These are phyloP conservation scores for Leptinotarsa undecemlineata DNA, from an alignment of 1,140 invertebrate genomes.

Conservation along the genomic window DNA sequence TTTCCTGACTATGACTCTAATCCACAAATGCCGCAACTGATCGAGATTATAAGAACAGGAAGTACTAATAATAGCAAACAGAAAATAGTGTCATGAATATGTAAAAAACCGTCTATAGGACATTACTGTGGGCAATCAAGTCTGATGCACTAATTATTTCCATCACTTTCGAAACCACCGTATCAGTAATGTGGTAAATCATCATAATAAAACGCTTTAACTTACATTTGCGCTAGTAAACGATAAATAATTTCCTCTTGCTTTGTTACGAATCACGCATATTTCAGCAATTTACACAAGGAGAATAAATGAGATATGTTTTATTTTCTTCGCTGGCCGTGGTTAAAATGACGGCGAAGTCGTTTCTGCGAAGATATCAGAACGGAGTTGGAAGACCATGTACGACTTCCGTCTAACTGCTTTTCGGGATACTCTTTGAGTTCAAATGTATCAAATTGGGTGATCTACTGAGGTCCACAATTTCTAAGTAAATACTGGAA, in stretches of 20 bases:
- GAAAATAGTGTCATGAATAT: constrained; percentile 5
- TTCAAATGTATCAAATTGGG: background rate
- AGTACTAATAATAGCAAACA: background rate
- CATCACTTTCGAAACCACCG: background rate
- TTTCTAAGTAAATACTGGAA: no score
- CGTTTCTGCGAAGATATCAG: background rate
- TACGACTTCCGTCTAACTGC: background rate
- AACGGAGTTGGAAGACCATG: background rate
- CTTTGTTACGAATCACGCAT: background rate
- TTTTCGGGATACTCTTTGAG: background rate
- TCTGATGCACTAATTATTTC: background rate
- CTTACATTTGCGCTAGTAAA: background rate
- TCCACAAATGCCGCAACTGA: background rate
- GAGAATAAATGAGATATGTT: background rate
- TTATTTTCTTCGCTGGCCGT: background rate
- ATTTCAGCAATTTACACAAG: background rate
- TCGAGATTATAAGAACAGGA: background rate
- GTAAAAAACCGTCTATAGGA: background rate
- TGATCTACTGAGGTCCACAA: background rate
- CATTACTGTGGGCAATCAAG: background rate
- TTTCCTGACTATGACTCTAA: no score
- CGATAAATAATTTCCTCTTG: constrained; percentile 3
- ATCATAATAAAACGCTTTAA: background rate
- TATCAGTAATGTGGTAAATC: background rate
- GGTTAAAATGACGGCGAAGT: background rate